Evolutionary conservation across 2,797 vertebrate genomes (phyloP).

Genomic region (Dicrostonyx torquatus): DNA sequence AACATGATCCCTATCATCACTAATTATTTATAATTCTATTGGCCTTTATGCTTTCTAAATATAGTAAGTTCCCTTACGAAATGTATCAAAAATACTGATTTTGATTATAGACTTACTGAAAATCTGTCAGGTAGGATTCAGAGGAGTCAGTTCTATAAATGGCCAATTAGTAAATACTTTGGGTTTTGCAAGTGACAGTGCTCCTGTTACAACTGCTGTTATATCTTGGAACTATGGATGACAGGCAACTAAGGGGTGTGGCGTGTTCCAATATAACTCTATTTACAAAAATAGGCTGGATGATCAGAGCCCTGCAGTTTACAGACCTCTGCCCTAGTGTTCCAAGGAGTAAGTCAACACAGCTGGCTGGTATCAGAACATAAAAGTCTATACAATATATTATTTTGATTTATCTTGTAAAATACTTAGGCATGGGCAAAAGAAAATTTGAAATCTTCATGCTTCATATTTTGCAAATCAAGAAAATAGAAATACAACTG

Average conservation of each 20-base stretch:
- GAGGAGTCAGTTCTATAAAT: not conserved
- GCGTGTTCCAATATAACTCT: slow-evolving; percentile 38
- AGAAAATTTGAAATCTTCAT: not conserved
- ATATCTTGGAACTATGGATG: not conserved
- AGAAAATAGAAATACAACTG: not conserved
- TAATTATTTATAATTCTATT: slow-evolving; percentile 26
- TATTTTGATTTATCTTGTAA: slow-evolving; percentile 17
- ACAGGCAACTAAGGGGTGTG: not conserved
- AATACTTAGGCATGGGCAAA: not conserved
- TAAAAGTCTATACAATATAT: not conserved
- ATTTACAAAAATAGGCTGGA: not conserved
- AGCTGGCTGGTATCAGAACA: not conserved
- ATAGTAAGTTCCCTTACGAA: not conserved
- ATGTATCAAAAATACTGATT: not conserved
- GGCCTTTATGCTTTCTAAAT: slow-evolving; percentile 26
- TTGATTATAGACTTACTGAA: not conserved
- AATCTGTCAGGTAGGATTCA: not conserved
- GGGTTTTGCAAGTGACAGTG: not conserved
- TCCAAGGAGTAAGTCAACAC: not conserved
- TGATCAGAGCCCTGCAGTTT: not conserved
- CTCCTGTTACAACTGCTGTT: not conserved
- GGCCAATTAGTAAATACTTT: slow-evolving; percentile 6
- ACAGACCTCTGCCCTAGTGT: not conserved
- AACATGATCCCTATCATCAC: not conserved
- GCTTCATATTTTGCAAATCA: not conserved